Base-by-base conservation (phyloP, 2,797 vertebrate genomes). In the Rhinella marina region DNA sequence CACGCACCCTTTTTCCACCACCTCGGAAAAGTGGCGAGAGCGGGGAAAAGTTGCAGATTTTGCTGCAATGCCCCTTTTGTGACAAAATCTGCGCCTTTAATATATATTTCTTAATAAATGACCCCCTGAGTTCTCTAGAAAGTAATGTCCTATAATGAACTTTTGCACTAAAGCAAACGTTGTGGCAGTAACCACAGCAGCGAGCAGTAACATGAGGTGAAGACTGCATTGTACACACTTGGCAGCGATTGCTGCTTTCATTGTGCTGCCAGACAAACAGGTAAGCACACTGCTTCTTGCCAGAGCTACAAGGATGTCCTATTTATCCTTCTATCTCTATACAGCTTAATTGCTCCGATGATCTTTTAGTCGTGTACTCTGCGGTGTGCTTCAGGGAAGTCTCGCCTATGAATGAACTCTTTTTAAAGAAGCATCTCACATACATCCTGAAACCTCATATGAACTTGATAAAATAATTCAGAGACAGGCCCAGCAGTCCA, bases 181-280 rank as follows among this genome's bases (percentile, higher is more conserved):
- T 76, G 73, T 76, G 48, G 73, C 73, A 52, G 73, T 76, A 76
- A 76, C 73, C n/a, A 76, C 73, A 76, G 13, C 73, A 76, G 73
- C 16, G 72, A 23, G 41, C 32, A 23, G 70, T 73, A 11, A 73
- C 72, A 73, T 23, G 72, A 73, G 73, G 48, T 52, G 41, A 76
- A 50, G 19, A 1, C 5, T n/a, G 21, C 13, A 76, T 52, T 76
- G 17, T 76, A 23, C 73, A 76, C 73, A 23, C 41, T 52, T 76
- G 73, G 73, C 23, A 78, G 52, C 19, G 25, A 59, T 59, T 27
- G 13, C 17, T 29, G 48, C 25, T 29, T 52, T 70, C 64, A 82
- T 56, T 68, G 61, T 29, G n/a, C 48, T 70, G 62, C 81, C 81
- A 82, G 23, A 68, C 66, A 82, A 54, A 19, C 29, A 68, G 21